These are phyloP conservation scores for Hypothenemus hampei DNA, from an alignment of 1,140 invertebrate species.

Conservation along the genomic window DNA sequence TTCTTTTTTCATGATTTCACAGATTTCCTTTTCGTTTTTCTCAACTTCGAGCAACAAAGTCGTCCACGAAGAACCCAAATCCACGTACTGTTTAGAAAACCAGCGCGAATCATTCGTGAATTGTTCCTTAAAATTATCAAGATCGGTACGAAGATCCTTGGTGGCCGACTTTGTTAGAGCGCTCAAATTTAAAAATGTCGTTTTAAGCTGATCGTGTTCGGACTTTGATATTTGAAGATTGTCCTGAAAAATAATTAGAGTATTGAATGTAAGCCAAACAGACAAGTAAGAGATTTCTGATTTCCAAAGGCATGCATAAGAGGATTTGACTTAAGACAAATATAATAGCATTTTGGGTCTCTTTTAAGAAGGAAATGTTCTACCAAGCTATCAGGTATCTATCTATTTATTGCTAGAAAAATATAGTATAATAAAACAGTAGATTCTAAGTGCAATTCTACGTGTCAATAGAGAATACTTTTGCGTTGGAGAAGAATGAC, in stretches of 20 bases:
- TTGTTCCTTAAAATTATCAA: slow-evolving; percentile 53
- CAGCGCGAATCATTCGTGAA: slow-evolving; percentile 49
- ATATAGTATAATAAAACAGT: too few relatives aligned
- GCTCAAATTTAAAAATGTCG: slow-evolving; percentile 48
- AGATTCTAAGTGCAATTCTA: too few relatives aligned
- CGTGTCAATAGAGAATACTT: too few relatives aligned
- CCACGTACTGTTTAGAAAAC: slow-evolving; percentile 50
- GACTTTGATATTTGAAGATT: slow-evolving; percentile 53
- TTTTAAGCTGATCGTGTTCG: slow-evolving; percentile 52
- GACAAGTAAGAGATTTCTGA: too few relatives aligned
- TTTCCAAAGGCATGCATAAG: too few relatives aligned
- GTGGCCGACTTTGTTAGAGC: slow-evolving; percentile 53
- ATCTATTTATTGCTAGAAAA: slow-evolving; percentile 14
- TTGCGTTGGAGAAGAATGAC: too few relatives aligned
- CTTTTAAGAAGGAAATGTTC: too few relatives aligned
- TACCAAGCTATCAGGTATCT: slow-evolving; percentile 21
- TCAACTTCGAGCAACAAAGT: slow-evolving; percentile 51
- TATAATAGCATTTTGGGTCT: too few relatives aligned
- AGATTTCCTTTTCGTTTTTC: slow-evolving; percentile 52
- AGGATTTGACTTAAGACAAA: too few relatives aligned
- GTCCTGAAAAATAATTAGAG: slow-evolving; percentile 47
- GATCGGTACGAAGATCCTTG: slow-evolving; percentile 55
- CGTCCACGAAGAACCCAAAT: slow-evolving; percentile 52
- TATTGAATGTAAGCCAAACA: too few relatives aligned
- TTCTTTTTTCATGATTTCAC: slow-evolving; percentile 57